Evolutionary conservation across 2,113 vertebrate species (phyloP), one percentile per base, ranked within the genome.

Genomic region (Thinocorus orbignyianus): DNA sequence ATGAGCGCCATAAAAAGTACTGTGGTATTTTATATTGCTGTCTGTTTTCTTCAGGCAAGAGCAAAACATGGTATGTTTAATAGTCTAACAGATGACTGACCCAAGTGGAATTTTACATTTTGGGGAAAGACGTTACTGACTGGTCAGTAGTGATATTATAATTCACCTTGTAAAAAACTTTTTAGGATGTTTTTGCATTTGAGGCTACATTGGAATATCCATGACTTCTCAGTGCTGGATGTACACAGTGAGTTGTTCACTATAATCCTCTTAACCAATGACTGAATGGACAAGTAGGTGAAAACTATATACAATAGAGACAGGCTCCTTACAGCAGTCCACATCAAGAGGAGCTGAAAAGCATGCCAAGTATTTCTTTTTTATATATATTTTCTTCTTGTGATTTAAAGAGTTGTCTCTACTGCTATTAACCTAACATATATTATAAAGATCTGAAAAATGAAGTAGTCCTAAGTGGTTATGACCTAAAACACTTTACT

Each of bases 201-300:
- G 25, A 42, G 44, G 28, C 74, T 92, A 9, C 18, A 1, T 8
- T 20, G 19, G 52, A 68, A n/a, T 30, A 28, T 49, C 48, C 5
- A 5, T 18, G 28, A 77, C 19, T 4, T 86, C 62, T 62, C 60
- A 17, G 46, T 57, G 42, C 19, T 66, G 42, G 52, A 28, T 3
- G 1, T 26, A 37, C 23, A 17, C 33, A 4, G 0, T 39, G 37
- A 62, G 14, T 42, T 88, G 14, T 41, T 85, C 26, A 28, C 10
- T 51, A 0, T 37, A 81, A 66, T 64, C 46, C 39, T 79, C 30
- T 60, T 61, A 51, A 33, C 28, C 25, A 39, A 18, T 0, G 0
- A 35, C 31, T 62, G 30, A 54, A 57, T 2, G 10, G 33, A 31
- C 24, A 57, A 11, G 31, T 44, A 66, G 42, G 7, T 66, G 25